A percentile compares a stretch with the other conserved stretches of the same genome.
Evolutionary conservation across 2,888 invertebrate genomes (phyloP).

Genomic region (Celastrina argiolus): DNA sequence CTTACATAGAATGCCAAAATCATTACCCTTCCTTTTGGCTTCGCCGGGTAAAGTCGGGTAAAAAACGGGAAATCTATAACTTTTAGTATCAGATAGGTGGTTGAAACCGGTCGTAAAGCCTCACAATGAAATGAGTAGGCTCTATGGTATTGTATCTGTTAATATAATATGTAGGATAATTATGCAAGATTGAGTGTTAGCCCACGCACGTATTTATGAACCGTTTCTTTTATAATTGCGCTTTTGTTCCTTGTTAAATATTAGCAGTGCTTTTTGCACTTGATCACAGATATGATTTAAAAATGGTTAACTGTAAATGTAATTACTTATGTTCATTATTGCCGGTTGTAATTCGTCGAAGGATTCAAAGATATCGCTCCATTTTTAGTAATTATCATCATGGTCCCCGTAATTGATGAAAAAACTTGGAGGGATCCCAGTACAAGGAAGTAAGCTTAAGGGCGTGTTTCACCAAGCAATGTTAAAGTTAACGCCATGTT

Average conservation of each 20-base stretch:
- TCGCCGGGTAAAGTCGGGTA: too few species aligned
- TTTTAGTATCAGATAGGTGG: too few species aligned
- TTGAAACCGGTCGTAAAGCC: too few species aligned
- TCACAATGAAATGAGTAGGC: not conserved
- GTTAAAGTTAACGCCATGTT: too few species aligned
- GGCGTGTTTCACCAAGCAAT: too few species aligned
- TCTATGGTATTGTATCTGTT: not conserved
- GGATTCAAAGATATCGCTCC: not conserved
- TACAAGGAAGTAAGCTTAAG: too few species aligned
- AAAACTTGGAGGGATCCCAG: too few species aligned
- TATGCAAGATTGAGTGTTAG: constrained; percentile 22
- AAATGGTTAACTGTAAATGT: not conserved
- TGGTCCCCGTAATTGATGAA: too few species aligned
- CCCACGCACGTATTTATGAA: constrained; percentile 30
- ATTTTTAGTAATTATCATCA: too few species aligned
- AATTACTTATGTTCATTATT: not conserved
- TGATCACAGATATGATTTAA: constrained; percentile 50
- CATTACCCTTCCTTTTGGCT: too few species aligned
- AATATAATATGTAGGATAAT: constrained; percentile 12
- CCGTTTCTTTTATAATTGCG: constrained; percentile 58
- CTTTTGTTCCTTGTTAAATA: constrained; percentile 69
- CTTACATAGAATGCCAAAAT: too few species aligned
- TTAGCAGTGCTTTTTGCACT: constrained; percentile 60
- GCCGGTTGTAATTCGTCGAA: not conserved
- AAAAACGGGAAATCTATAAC: too few species aligned